These are phyloP conservation scores for Parasteatoda lunata DNA, from an alignment of 2,888 invertebrate genomes.

Conservation along the genomic window DNA sequence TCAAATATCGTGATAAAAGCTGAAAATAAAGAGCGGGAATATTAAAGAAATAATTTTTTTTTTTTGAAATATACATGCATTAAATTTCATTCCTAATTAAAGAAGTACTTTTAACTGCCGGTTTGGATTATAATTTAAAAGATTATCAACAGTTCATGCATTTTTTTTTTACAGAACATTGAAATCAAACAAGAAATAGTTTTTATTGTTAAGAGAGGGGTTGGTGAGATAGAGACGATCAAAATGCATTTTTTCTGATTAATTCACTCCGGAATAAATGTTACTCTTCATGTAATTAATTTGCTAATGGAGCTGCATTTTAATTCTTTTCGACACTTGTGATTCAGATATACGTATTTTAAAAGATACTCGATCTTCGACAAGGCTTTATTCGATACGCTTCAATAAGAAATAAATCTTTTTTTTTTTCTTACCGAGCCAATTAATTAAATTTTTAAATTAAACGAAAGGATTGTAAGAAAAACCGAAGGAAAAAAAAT, in stretches of 20 bases:
- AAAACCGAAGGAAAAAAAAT: constrained; percentile 20
- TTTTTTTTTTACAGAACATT: background rate
- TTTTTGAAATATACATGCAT: background rate
- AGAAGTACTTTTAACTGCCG: background rate
- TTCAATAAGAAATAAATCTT: constrained; percentile 60
- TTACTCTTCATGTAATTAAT: constrained; percentile 54
- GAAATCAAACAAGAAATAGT: constrained; percentile 1
- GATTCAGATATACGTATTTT: constrained; percentile 29
- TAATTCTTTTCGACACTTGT: constrained; percentile 60
- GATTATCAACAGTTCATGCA: constrained; percentile 12
- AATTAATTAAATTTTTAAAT: constrained; percentile 68
- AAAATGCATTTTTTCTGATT: constrained; percentile 45
- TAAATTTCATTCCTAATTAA: background rate
- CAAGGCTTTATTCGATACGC: constrained; percentile 57
- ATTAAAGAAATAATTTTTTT: background rate
- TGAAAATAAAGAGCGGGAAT: background rate
- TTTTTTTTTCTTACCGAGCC: constrained; percentile 36
- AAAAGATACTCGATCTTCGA: constrained; percentile 40
- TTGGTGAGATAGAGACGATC: constrained; percentile 10
- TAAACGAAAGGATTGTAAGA: constrained; percentile 51
- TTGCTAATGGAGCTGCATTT: constrained; percentile 63
- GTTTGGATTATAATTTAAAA: constrained; percentile 17
- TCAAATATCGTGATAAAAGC: background rate
- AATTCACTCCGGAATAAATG: constrained; percentile 46
- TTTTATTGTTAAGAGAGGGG: constrained; percentile 28